Conservation (phyloP, 1,140 invertebrate genomes). For the Drosophila leontia region DNA sequence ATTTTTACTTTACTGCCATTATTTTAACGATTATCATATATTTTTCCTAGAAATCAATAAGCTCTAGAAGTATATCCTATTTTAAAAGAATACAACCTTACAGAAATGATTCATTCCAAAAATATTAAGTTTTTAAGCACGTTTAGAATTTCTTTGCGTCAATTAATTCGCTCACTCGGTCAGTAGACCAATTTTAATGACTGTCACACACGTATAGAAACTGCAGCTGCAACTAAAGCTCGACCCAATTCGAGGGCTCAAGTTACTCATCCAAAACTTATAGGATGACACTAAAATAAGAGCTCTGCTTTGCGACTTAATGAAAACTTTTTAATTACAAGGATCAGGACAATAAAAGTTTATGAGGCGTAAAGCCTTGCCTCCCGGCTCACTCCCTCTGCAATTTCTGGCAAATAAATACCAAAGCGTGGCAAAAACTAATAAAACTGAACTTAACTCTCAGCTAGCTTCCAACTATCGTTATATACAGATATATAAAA, state of each 20-base stretch:
- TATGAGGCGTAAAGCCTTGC: conserved; percentile 65
- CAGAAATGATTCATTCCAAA: neutral
- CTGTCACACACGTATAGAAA: conserved; percentile 19
- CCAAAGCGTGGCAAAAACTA: conserved; percentile 57
- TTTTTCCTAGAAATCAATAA: neutral
- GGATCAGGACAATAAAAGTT: conserved; percentile 79
- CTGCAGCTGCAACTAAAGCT: conserved; percentile 35
- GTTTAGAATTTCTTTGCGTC: conserved; percentile 9
- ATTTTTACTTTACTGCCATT: neutral
- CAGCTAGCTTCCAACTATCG: conserved; percentile 52
- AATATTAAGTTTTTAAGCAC: neutral
- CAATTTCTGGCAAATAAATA: conserved; percentile 48
- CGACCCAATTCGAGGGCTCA: conserved; percentile 38
- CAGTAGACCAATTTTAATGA: conserved; percentile 18
- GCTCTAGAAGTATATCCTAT: neutral
- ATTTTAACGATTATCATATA: neutral
- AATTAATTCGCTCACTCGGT: conserved; percentile 1
- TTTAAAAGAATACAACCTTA: neutral
- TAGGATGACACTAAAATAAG: conserved; percentile 51
- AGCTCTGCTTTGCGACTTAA: conserved; percentile 46
- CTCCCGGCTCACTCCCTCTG: neutral
- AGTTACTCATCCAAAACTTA: conserved; percentile 25
- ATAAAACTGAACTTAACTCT: conserved; percentile 53
- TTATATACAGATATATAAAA: conserved; percentile 8
- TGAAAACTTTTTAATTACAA: conserved; percentile 79